A percentile compares a stretch with the other conserved stretches of the same genome.
Evolutionary conservation across 1,140 invertebrate species (phyloP).

Genomic region (Cherax destructor): DNA sequence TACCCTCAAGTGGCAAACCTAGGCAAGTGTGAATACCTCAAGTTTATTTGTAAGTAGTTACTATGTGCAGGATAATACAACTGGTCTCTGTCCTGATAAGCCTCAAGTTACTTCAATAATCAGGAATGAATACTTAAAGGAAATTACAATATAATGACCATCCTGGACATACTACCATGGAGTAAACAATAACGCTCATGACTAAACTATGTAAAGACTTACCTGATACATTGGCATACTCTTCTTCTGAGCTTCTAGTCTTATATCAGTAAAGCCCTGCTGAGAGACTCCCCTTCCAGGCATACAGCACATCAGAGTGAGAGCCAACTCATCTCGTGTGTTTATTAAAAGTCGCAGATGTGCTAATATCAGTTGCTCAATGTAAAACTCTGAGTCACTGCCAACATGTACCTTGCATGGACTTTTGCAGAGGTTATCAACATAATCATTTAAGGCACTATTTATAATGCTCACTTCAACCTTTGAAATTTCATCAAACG

Average conservation of each 20-base stretch:
- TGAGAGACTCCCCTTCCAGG: constrained; percentile 62
- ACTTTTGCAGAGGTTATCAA: constrained; percentile 5
- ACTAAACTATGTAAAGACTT: not conserved
- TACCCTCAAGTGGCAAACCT: no score
- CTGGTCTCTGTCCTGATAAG: no score
- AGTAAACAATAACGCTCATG: no score
- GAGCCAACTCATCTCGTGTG: constrained; percentile 62
- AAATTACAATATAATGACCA: no score
- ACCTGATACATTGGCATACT: constrained; percentile 70
- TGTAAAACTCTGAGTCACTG: constrained; percentile 44
- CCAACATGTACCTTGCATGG: not conserved
- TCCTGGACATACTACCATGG: no score
- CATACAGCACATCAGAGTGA: constrained; percentile 60
- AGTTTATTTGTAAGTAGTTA: no score
- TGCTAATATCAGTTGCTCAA: constrained; percentile 48
- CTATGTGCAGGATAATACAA: no score
- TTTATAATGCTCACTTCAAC: constrained; percentile 10
- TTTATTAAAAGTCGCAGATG: constrained; percentile 67
- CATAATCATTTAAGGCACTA: constrained; percentile 10
- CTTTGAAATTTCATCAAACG: not conserved
- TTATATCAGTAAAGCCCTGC: constrained; percentile 62
- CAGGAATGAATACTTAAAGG: no score
- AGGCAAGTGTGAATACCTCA: no score
- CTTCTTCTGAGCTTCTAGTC: constrained; percentile 62
- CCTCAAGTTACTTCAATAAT: no score